These are phyloP conservation scores for Paradoxurus hermaphroditus DNA, from an alignment of 2,113 vertebrate species.

Conservation along the genomic window DNA sequence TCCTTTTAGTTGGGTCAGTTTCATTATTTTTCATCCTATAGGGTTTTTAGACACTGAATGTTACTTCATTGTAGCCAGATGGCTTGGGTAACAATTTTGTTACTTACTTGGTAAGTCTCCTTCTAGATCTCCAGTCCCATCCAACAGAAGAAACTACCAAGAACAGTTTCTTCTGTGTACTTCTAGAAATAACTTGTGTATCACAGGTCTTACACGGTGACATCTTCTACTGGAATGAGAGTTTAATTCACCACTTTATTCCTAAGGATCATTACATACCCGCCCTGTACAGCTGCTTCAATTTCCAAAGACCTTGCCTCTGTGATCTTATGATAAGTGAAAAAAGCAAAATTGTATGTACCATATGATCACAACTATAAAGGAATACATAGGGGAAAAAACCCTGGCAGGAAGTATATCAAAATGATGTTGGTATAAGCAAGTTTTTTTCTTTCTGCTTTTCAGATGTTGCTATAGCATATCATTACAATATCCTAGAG, in stretches of 20 bases:
- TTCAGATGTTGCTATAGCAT: neutral
- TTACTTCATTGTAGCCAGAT: slow-evolving; percentile 3
- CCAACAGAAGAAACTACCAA: neutral
- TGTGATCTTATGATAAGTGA: neutral
- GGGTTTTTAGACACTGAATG: slow-evolving; percentile 33
- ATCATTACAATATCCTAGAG: neutral
- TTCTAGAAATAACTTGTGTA: neutral
- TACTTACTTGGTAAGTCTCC: slow-evolving; percentile 6
- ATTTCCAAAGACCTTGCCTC: neutral
- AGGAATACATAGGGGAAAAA: neutral
- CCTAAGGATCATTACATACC: neutral
- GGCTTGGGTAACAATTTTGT: neutral
- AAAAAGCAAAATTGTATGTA: neutral
- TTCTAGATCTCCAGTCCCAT: neutral
- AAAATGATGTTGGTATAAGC: neutral
- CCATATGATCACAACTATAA: neutral
- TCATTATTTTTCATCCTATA: slow-evolving; percentile 16
- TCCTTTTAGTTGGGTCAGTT: neutral
- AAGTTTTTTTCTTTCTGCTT: neutral
- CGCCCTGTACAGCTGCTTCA: neutral
- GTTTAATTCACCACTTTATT: neutral
- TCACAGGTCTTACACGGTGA: neutral
- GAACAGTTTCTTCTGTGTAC: neutral
- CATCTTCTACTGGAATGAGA: neutral
- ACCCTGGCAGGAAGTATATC: neutral